These are phyloP conservation scores for Pristionchus exspectatus DNA, from an alignment of 2,888 invertebrate species.

Conservation along the genomic window DNA sequence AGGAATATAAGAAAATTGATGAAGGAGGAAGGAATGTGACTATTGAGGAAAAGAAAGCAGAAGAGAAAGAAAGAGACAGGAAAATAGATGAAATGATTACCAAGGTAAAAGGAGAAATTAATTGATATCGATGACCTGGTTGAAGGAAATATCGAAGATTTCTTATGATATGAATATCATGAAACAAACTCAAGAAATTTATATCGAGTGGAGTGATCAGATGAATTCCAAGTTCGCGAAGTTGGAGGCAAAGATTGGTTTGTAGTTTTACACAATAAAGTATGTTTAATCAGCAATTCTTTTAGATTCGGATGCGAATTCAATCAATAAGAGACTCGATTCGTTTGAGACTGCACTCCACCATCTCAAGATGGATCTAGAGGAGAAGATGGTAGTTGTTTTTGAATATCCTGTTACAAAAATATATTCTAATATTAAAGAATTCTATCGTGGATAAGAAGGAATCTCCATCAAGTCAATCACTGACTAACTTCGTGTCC, in stretches of 20 bases:
- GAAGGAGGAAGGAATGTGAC: neutral
- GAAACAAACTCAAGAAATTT: neutral
- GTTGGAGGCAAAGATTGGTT: neutral
- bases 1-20: neutral
- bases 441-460: neutral
- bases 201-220: slow-evolving; percentile 3
- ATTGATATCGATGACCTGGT: neutral
- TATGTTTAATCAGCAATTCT: neutral
- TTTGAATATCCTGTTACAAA: neutral
- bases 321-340: neutral
- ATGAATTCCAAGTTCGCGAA: neutral
- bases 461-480: neutral
- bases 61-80: neutral
- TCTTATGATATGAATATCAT: neutral
- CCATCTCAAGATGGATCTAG: slow-evolving; percentile 12
- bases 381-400: neutral
- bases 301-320: neutral
- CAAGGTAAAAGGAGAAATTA: neutral
- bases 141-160: slow-evolving; percentile 21
- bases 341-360: neutral
- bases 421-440: neutral
- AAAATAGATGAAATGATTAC: neutral
- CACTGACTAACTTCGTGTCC: neutral
- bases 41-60: neutral
- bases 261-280: neutral